These are phyloP conservation scores for Echiichthys vipera DNA, from an alignment of 2,797 vertebrate species.

Conservation along the genomic window DNA sequence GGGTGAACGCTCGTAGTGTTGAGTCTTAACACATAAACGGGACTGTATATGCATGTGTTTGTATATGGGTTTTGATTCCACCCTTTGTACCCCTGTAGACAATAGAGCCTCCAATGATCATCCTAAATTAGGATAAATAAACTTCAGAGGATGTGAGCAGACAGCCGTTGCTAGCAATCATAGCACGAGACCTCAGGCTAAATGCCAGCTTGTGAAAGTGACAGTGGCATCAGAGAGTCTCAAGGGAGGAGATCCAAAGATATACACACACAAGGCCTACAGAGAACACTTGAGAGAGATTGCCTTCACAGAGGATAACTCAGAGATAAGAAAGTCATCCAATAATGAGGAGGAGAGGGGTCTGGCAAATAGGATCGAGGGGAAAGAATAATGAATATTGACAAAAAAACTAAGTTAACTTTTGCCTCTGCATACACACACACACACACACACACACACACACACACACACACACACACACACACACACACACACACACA, in stretches of 20 bases:
- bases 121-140: conserved; percentile 65
- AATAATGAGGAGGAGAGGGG: conserved; percentile 60
- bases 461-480: background rate
- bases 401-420: conserved; percentile 39
- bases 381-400: conserved; percentile 47
- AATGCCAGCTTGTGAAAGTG: conserved; percentile 57
- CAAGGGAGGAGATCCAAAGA: conserved; percentile 52
- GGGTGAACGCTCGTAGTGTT: conserved; percentile 27
- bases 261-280: conserved; percentile 39
- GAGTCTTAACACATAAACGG: conserved; percentile 49
- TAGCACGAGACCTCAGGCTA: conserved; percentile 50
- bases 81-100: conserved; percentile 31
- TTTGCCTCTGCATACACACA: conserved; percentile 2
- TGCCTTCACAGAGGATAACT: conserved; percentile 53
- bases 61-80: conserved; percentile 29
- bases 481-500: background rate
- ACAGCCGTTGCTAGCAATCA: conserved; percentile 35
- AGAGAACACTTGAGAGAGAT: conserved; percentile 59
- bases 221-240: conserved; percentile 47
- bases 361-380: conserved; percentile 11
- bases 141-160: conserved; percentile 50
- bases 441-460: background rate
- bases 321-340: conserved; percentile 54
- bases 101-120: conserved; percentile 40
- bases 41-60: conserved; percentile 36